phyloP scores from a whole-genome alignment of 1,140 invertebrate species.

The Cydia pomonella region DNA sequence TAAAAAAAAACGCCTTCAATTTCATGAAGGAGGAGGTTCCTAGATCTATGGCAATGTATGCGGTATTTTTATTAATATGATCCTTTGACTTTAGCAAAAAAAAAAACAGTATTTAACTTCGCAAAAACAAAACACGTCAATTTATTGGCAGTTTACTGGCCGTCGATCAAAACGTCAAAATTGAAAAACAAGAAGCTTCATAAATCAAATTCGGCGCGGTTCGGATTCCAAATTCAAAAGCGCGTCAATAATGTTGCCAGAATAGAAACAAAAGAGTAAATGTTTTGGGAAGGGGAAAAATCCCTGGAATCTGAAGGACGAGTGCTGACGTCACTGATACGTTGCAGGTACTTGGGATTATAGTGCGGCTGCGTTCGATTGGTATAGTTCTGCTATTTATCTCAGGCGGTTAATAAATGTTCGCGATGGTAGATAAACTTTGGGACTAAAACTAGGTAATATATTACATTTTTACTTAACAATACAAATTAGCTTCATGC shows the following conservation, averaged over 20 bases:
- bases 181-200: slow-evolving; percentile 13
- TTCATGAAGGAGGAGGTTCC: too few relatives aligned
- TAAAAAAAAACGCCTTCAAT: too few relatives aligned
- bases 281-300: slow-evolving; percentile 59
- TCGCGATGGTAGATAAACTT: too few relatives aligned
- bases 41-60: too few relatives aligned
- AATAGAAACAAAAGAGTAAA: slow-evolving; percentile 63
- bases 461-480: too few relatives aligned
- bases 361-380: slow-evolving; percentile 44
- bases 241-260: slow-evolving; percentile 50
- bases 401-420: background rate
- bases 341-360: slow-evolving; percentile 47
- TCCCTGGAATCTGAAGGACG: slow-evolving; percentile 67
- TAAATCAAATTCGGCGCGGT: slow-evolving; percentile 27
- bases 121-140: background rate
- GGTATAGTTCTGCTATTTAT: slow-evolving; percentile 37
- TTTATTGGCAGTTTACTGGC: background rate
- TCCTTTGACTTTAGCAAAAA: too few relatives aligned
- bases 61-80: too few relatives aligned
- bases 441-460: too few relatives aligned
- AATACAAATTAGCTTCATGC: too few relatives aligned
- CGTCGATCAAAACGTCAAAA: background rate
- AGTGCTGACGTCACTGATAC: slow-evolving; percentile 58
- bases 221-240: slow-evolving; percentile 48
- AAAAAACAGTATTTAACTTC: too few relatives aligned